These are phyloP conservation scores for Poeciliopsis infans DNA, from an alignment of 2,797 vertebrate species.

Conservation along the genomic window DNA sequence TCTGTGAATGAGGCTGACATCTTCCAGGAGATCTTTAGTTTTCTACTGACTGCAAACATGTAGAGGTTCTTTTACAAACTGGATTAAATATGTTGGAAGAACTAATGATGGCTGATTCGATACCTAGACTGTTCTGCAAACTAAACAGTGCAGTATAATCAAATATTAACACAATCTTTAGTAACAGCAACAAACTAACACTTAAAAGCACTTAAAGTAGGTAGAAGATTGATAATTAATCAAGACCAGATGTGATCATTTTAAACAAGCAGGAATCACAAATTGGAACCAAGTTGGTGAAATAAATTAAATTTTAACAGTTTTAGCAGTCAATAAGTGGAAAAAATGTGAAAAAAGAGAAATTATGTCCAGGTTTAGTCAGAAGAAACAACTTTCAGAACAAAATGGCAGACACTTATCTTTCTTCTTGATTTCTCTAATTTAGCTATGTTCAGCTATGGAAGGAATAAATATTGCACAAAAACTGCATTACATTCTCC, in stretches of 20 bases:
- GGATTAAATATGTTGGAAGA: neutral
- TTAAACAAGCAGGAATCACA: neutral
- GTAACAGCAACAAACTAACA: neutral
- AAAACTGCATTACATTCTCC: neutral
- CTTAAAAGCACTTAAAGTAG: neutral
- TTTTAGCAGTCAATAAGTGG: neutral
- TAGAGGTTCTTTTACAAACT: constrained; percentile 25
- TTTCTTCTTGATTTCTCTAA: neutral
- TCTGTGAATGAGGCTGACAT: neutral
- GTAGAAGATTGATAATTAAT: neutral
- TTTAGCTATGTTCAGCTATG: no score
- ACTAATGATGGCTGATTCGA: neutral
- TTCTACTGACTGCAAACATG: constrained; percentile 28
- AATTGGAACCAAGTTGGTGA: neutral
- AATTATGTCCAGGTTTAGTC: neutral
- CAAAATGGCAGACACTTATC: neutral
- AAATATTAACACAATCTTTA: neutral
- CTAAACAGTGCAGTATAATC: neutral
- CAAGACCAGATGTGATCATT: neutral
- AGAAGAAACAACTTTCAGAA: neutral
- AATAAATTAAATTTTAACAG: neutral
- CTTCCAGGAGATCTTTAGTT: neutral
- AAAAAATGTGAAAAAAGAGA: neutral
- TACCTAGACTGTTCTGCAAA: neutral
- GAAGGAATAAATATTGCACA: no score